Percentiles rank a stretch among this genome's conserved stretches.
These are phyloP conservation scores for Hirundo rustica DNA, from an alignment of 2,797 vertebrate genomes.

Conservation along the genomic window DNA sequence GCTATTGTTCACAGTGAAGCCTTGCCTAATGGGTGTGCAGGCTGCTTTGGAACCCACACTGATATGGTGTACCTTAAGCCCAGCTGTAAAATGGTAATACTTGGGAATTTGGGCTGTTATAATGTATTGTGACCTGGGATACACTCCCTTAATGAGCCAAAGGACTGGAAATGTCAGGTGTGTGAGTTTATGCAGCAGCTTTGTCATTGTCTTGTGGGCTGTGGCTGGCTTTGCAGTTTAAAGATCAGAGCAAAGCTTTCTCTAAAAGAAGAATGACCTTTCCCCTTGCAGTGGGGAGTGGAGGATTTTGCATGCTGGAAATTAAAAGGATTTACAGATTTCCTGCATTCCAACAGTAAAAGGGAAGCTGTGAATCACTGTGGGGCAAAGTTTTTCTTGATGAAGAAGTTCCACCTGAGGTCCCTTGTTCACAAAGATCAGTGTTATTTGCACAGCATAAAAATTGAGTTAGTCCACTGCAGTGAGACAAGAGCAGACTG, in stretches of 20 bases:
- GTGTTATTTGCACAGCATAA: conserved; percentile 13
- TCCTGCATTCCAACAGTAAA: neutral
- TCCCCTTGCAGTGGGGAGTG: neutral
- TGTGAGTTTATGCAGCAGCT: neutral
- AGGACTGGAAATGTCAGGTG: neutral
- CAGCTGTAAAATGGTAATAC: neutral
- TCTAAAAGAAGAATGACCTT: neutral
- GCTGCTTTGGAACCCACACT: neutral
- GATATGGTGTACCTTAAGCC: neutral
- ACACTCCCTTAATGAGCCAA: neutral
- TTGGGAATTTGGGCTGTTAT: neutral
- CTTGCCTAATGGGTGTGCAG: neutral
- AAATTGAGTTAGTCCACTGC: conserved; percentile 11
- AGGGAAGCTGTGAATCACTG: neutral
- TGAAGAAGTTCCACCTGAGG: conserved; percentile 8
- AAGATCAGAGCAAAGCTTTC: neutral
- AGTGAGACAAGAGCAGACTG: conserved; percentile 19
- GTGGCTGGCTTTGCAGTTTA: neutral
- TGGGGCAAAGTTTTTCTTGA: neutral
- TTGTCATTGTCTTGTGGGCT: neutral
- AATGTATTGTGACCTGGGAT: neutral
- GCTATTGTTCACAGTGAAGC: neutral
- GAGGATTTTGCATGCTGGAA: neutral
- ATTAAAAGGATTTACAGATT: neutral
- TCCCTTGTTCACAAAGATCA: neutral